Evolutionary conservation across 2,888 invertebrate genomes (phyloP).

Genomic region (Isoperla grammatica): DNA sequence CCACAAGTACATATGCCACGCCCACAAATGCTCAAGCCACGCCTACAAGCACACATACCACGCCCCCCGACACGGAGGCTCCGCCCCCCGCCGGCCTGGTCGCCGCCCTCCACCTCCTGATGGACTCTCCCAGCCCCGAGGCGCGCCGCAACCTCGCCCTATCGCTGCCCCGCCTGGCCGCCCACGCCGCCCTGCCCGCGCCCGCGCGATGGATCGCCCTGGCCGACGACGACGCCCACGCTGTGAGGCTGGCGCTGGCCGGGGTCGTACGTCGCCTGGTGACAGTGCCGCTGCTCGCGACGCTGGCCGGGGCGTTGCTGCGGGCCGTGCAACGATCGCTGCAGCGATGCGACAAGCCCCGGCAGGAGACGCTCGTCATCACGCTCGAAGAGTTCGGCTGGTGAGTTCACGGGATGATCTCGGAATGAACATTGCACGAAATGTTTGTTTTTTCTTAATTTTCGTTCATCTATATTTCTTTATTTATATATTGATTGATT

Average conservation of each 20-base stretch:
- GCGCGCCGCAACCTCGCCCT: constrained; percentile 41
- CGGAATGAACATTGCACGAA: not conserved
- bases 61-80: not conserved
- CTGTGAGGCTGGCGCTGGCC: not conserved
- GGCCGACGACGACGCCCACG: not conserved
- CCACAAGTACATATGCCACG: not conserved
- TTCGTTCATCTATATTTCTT: not conserved
- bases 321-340: not conserved
- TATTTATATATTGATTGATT: too few species aligned
- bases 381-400: constrained; percentile 25
- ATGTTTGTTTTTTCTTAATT: not conserved
- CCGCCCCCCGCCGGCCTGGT: not conserved
- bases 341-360: not conserved
- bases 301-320: not conserved
- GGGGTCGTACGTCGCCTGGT: constrained; percentile 19
- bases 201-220: constrained; percentile 4
- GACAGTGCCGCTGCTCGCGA: constrained; percentile 19
- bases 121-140: constrained; percentile 20
- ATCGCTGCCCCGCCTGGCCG: constrained; percentile 43
- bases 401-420: constrained; percentile 2
- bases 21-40: not conserved
- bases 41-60: not conserved
- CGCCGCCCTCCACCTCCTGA: not conserved
- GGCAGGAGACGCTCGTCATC: constrained; percentile 18
- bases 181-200: constrained; percentile 40